phyloP scores from a whole-genome alignment of 1,140 invertebrate genomes.

The Hyposmocoma kahamanoa region DNA sequence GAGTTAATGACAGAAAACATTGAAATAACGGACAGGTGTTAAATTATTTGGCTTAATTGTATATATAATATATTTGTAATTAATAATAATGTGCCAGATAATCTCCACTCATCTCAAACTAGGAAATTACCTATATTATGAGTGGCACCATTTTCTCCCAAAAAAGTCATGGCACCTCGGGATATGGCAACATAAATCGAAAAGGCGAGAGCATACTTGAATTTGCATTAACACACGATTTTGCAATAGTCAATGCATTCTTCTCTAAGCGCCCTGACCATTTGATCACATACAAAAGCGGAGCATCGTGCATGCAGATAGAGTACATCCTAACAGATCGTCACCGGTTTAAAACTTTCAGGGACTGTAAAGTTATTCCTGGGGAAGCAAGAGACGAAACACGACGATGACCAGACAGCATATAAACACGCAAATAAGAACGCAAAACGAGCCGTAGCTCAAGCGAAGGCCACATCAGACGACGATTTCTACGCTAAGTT shows the following conservation, averaged over 20 bases:
- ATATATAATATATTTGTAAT: no score
- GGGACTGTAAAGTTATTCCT: slow-evolving; percentile 18
- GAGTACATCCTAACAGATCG: slow-evolving; percentile 3
- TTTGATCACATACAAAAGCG: slow-evolving; percentile 17
- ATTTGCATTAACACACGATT: not conserved
- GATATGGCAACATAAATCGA: slow-evolving; percentile 9
- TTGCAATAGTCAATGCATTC: slow-evolving; percentile 12
- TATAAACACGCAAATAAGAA: not conserved
- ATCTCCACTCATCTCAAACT: no score
- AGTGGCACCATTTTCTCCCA: no score
- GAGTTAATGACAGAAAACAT: no score
- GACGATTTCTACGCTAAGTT: not conserved
- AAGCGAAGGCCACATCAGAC: not conserved
- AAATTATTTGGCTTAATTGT: no score
- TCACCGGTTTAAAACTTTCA: slow-evolving; percentile 1
- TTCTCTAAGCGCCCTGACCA: slow-evolving; percentile 16
- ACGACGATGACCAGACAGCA: not conserved
- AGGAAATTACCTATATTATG: no score
- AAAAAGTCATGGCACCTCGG: slow-evolving; percentile 15
- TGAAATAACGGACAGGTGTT: no score
- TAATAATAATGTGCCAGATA: no score
- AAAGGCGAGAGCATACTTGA: slow-evolving; percentile 9
- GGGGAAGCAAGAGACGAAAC: slow-evolving; percentile 9
- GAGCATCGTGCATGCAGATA: slow-evolving; percentile 3
- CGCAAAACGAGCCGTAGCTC: not conserved